Evolutionary conservation across 1,140 invertebrate species (phyloP).

Genomic region (Pseudomyrmex pallidus): DNA sequence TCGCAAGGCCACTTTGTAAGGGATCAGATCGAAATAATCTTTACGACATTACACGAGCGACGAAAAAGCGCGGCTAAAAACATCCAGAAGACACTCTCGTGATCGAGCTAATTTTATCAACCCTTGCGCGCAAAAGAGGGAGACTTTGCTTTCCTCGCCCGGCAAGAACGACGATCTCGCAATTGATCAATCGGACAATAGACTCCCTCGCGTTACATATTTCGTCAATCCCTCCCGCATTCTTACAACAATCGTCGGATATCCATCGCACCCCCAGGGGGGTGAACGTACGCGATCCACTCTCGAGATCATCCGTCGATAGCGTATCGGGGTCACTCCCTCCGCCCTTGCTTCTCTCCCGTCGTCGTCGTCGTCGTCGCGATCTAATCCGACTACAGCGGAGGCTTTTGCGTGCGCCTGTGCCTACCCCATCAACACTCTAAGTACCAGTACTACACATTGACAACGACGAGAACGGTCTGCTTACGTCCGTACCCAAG

Average conservation of each 20-base stretch:
- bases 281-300: no score
- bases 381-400: slow-evolving; percentile 35
- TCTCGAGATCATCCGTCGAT: no score
- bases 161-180: not conserved
- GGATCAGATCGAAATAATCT: slow-evolving; percentile 7
- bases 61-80: not conserved
- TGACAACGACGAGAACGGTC: slow-evolving; percentile 52
- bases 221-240: slow-evolving; percentile 13
- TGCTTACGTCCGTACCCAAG: slow-evolving; percentile 59
- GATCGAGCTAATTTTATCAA: not conserved
- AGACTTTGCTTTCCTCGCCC: not conserved
- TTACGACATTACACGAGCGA: not conserved
- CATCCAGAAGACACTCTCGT: not conserved
- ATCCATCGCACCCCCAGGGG: not conserved
- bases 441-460: slow-evolving; percentile 23
- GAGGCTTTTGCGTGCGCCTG: slow-evolving; percentile 40
- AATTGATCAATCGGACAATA: not conserved
- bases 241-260: slow-evolving; percentile 9
- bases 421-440: slow-evolving; percentile 36
- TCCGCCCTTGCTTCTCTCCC: slow-evolving; percentile 45
- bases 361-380: slow-evolving; percentile 49
- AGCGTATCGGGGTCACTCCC: not conserved
- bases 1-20: not conserved
- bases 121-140: not conserved
- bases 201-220: not conserved